Evolutionary conservation across 2,113 vertebrate species (phyloP).

Genomic region (Tamias sibiricus): DNA sequence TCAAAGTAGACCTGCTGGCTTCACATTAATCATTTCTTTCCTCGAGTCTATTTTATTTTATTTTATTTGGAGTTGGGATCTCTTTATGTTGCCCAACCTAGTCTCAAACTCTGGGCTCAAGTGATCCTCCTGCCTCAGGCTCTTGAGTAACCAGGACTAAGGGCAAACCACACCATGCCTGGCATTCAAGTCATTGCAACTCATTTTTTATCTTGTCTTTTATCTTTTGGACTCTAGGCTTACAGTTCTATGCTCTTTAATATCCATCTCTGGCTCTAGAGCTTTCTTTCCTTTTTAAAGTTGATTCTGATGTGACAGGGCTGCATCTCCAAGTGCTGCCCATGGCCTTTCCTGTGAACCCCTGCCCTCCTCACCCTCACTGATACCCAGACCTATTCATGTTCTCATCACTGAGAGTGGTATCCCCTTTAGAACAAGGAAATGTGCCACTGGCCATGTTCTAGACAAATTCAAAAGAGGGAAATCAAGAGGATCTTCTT

Average conservation of each 20-base stretch:
- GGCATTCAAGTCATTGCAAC: no score
- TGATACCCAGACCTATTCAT: background rate
- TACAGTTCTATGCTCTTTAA: background rate
- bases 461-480: background rate
- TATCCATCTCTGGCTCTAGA: background rate
- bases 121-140: no score
- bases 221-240: background rate
- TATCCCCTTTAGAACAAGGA: background rate
- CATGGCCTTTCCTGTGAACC: background rate
- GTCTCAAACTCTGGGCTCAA: no score
- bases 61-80: no score
- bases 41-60: background rate
- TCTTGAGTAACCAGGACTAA: no score
- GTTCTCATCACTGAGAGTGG: background rate
- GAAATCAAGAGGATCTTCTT: background rate
- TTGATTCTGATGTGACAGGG: background rate
- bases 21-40: background rate
- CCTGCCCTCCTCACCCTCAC: background rate
- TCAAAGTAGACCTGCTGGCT: background rate
- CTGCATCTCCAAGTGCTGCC: background rate
- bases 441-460: background rate
- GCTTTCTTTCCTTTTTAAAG: background rate
- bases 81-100: no score
- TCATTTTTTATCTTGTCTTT: background rate
- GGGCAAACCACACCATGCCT: no score